A percentile compares a stretch with the other conserved stretches of the same genome.
These are phyloP conservation scores for Baronia brevicornis DNA, from an alignment of 2,888 invertebrate species.

Conservation along the genomic window DNA sequence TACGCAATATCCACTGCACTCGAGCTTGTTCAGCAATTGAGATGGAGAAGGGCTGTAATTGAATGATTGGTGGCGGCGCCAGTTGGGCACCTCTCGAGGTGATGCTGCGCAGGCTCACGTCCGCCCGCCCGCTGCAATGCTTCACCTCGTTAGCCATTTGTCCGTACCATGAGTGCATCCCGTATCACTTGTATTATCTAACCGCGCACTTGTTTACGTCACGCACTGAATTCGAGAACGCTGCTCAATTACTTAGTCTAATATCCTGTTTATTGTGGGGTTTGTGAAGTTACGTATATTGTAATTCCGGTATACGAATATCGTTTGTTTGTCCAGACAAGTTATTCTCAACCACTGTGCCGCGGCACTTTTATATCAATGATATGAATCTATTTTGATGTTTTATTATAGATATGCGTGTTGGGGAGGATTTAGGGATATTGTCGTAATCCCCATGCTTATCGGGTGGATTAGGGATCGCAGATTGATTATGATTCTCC, in stretches of 20 bases:
- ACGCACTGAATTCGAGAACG: slow-evolving; percentile 11
- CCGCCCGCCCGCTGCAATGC: slow-evolving; percentile 40
- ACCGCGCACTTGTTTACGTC: slow-evolving; percentile 10
- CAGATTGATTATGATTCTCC: no score
- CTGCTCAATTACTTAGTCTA: slow-evolving; percentile 9
- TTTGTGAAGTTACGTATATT: no score
- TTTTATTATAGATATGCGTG: no score
- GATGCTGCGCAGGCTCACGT: slow-evolving; percentile 51
- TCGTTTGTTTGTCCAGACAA: no score
- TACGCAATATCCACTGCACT: slow-evolving; percentile 24
- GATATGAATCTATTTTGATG: no score
- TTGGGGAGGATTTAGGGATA: no score
- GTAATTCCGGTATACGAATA: no score
- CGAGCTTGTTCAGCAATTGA: slow-evolving; percentile 43
- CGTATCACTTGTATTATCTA: slow-evolving; percentile 14
- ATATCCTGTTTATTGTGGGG: no score
- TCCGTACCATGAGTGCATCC: slow-evolving; percentile 23
- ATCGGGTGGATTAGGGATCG: no score
- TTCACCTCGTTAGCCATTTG: slow-evolving; percentile 38
- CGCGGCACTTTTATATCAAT: no score
- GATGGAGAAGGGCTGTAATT: slow-evolving; percentile 44
- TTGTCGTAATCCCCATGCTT: no score
- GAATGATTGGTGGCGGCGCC: slow-evolving; percentile 65
- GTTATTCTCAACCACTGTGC: no score
- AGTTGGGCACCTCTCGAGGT: slow-evolving; percentile 53